phyloP scores from a whole-genome alignment of 2,797 vertebrate species.

The Accipiter minullus region DNA sequence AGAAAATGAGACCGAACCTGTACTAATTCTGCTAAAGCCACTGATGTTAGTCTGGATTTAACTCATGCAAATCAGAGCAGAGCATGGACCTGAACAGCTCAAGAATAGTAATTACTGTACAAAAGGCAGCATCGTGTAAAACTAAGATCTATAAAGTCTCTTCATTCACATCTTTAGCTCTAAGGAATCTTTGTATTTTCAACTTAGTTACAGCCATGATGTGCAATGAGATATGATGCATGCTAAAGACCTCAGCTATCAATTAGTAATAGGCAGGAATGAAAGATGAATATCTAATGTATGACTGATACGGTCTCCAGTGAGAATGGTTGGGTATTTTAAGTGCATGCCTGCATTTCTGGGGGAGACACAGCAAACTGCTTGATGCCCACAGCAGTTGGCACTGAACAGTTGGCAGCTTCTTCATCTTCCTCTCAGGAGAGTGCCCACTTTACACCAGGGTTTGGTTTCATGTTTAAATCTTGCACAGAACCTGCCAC shows the following conservation, averaged over 20 bases:
- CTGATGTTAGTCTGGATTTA: not conserved
- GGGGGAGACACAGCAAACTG: not conserved
- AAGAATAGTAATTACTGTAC: not conserved
- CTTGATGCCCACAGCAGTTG: constrained; percentile 51
- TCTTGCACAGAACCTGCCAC: not conserved
- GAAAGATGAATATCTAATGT: constrained; percentile 16
- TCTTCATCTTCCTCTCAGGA: constrained; percentile 48
- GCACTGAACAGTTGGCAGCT: constrained; percentile 48
- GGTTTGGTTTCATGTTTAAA: constrained; percentile 16
- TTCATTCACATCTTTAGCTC: not conserved
- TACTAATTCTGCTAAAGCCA: not conserved
- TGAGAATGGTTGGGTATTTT: not conserved
- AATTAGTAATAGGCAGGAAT: constrained; percentile 12
- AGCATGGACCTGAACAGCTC: not conserved
- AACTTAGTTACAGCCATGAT: not conserved
- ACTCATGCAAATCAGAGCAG: not conserved
- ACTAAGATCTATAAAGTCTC: not conserved
- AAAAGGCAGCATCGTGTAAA: not conserved
- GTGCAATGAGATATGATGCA: not conserved
- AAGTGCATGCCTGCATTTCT: not conserved
- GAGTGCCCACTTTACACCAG: not conserved
- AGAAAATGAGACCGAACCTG: not conserved
- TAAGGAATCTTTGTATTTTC: not conserved
- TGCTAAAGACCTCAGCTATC: not conserved
- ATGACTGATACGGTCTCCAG: not conserved